Evolutionary conservation across 2,888 invertebrate species (phyloP).

Genomic region (Megastigmus dorsalis): DNA sequence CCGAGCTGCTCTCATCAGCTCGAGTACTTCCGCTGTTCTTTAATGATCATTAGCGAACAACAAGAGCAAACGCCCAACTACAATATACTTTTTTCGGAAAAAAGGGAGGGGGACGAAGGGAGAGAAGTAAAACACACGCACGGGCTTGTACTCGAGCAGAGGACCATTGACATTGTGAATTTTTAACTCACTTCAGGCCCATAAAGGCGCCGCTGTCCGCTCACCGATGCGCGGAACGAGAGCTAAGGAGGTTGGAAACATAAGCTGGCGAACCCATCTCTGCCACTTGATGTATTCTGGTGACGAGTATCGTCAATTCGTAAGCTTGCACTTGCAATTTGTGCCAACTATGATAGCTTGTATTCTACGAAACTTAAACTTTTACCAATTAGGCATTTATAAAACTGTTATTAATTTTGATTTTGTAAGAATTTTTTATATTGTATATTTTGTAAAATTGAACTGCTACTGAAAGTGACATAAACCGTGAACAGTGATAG

Average conservation of each 20-base stretch:
- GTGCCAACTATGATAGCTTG: background rate
- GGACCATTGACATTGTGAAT: conserved; percentile 23
- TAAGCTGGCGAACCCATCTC: too few species aligned
- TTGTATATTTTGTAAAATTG: too few species aligned
- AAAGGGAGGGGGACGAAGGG: background rate
- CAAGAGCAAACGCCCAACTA: conserved; percentile 33
- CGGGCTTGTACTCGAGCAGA: background rate
- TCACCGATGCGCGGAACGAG: too few species aligned
- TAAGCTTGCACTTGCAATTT: background rate
- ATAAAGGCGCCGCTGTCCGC: too few species aligned
- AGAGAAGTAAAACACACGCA: background rate
- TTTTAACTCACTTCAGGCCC: conserved; percentile 15
- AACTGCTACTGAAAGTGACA: too few species aligned
- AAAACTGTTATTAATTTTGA: too few species aligned
- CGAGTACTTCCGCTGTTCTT: too few species aligned
- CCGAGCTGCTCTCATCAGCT: conserved; percentile 33
- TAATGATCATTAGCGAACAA: conserved; percentile 60
- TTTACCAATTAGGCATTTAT: too few species aligned
- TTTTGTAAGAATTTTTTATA: too few species aligned
- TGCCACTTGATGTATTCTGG: too few species aligned
- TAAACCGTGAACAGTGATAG: too few species aligned
- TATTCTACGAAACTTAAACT: background rate
- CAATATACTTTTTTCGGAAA: background rate
- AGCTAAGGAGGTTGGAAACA: too few species aligned
- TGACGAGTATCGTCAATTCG: background rate